phyloP scores from a whole-genome alignment of 2,113 vertebrate genomes.

The Helogale parvula region DNA sequence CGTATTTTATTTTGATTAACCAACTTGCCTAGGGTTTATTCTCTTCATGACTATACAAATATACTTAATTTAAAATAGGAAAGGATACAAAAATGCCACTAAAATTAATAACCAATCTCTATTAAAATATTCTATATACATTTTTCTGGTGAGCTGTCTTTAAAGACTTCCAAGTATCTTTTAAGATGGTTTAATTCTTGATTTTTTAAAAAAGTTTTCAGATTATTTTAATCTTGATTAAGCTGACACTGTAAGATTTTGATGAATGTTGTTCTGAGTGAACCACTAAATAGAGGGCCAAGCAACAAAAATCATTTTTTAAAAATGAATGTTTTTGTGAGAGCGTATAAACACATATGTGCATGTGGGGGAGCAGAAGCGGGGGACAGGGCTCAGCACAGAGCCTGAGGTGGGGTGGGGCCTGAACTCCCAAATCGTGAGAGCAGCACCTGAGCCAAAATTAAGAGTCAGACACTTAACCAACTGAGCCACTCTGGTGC shows the following conservation, averaged over 20 bases:
- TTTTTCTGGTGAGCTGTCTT: neutral
- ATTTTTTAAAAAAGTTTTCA: neutral
- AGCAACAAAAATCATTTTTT: neutral
- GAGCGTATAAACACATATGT: no score
- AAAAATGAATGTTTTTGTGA: no score
- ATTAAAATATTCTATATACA: neutral
- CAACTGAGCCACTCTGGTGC: no score
- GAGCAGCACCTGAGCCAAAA: no score
- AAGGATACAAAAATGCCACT: neutral
- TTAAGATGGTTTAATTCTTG: neutral
- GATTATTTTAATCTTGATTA: no score
- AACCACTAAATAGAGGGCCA: neutral
- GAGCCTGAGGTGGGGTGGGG: no score
- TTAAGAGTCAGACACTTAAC: no score
- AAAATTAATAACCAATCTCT: neutral
- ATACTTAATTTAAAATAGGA: constrained; percentile 37
- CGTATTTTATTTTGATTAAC: neutral
- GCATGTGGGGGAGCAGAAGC: no score
- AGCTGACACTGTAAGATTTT: no score
- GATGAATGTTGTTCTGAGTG: neutral
- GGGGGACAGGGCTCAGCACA: no score
- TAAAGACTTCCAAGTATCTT: neutral
- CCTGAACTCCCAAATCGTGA: no score
- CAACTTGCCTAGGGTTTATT: neutral
- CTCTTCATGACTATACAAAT: constrained; percentile 30